Evolutionary conservation across 2,797 vertebrate species (phyloP).

Genomic region (Pseudomugil gertrudae): DNA sequence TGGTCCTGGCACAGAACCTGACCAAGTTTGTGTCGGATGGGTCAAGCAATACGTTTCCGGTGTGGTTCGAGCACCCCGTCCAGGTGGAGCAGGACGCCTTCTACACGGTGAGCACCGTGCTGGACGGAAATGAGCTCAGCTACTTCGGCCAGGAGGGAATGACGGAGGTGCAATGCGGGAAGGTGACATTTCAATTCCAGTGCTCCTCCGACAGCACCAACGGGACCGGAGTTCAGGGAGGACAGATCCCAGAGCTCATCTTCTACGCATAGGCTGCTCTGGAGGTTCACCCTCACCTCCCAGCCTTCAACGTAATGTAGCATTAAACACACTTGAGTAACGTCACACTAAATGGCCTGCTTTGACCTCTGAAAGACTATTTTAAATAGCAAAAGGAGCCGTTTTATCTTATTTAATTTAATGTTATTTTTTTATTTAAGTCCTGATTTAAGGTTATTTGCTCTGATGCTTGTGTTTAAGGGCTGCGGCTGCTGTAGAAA

Average conservation of each 20-base stretch:
- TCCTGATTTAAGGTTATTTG: conserved; percentile 65
- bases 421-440: conserved; percentile 86
- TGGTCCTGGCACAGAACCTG: conserved; percentile 88
- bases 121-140: conserved; percentile 96
- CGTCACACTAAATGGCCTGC: conserved; percentile 78
- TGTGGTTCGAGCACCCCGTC: conserved; percentile 97
- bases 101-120: conserved; percentile 93
- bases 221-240: conserved; percentile 96
- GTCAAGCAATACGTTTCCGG: conserved; percentile 91
- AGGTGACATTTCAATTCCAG: conserved; percentile 98
- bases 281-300: conserved; percentile 41
- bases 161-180: conserved; percentile 96
- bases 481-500: conserved; percentile 62
- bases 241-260: conserved; percentile 98
- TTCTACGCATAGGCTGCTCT: conserved; percentile 88
- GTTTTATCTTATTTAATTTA: conserved; percentile 91
- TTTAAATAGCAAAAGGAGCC: conserved; percentile 81
- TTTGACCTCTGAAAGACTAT: conserved; percentile 73
- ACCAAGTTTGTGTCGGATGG: conserved; percentile 94
- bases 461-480: conserved; percentile 56
- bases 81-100: conserved; percentile 96
- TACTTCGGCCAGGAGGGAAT: conserved; percentile 99
- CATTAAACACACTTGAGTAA: conserved; percentile 75
- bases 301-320: conserved; percentile 77
- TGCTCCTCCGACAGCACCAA: conserved; percentile 99